Percentiles rank a stretch among this genome's conserved stretches.
Evolutionary conservation across 2,113 vertebrate genomes (phyloP).

Genomic region (Crotalus tigris): DNA sequence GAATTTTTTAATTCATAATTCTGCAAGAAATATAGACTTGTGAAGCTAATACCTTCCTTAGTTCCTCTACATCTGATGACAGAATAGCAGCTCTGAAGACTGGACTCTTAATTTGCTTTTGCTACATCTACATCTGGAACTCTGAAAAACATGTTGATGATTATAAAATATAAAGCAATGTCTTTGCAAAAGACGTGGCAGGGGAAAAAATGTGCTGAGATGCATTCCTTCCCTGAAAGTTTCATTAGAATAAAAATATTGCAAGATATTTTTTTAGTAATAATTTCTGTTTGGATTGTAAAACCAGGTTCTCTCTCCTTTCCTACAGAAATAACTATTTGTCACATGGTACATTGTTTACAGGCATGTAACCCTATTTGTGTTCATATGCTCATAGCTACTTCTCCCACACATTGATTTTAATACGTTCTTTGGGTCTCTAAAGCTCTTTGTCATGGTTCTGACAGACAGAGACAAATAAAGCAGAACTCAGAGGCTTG

Average conservation of each 20-base stretch:
- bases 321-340: constrained; percentile 15
- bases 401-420: constrained; percentile 6
- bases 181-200: neutral
- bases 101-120: neutral
- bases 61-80: neutral
- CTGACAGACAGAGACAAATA: too few species aligned
- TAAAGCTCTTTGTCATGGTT: neutral
- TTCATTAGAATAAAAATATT: constrained; percentile 17
- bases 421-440: neutral
- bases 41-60: neutral
- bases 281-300: constrained; percentile 12
- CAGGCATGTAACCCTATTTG: constrained; percentile 1
- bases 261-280: neutral
- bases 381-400: constrained; percentile 18
- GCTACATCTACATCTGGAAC: neutral
- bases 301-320: neutral
- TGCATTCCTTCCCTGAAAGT: neutral
- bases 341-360: neutral
- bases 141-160: neutral
- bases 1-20: neutral
- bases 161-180: constrained; percentile 8
- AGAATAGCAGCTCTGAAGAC: neutral
- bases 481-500: too few species aligned
- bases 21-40: neutral
- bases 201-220: neutral